Evolutionary conservation across 2,888 invertebrate species (phyloP).

Genomic region (Sinodicranocentrus sp.): DNA sequence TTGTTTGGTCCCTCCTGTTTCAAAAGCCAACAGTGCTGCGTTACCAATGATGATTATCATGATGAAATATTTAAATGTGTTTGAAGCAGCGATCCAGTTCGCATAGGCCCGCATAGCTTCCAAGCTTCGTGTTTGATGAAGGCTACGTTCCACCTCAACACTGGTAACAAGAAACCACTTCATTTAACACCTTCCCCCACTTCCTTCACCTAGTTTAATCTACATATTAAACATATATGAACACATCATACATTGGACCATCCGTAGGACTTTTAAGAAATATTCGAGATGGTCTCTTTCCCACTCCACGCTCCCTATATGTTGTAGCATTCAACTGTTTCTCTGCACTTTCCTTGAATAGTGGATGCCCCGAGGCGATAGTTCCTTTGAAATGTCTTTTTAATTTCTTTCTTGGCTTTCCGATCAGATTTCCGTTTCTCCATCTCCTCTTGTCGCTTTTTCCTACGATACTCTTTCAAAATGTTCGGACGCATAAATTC

Average conservation of each 20-base stretch:
- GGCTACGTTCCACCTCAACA: conserved; percentile 47
- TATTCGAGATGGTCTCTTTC: conserved; percentile 45
- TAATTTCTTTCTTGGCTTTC: conserved; percentile 9
- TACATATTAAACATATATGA: no score
- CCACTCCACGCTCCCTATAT: conserved; percentile 63
- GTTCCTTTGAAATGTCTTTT: conserved; percentile 26
- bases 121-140: conserved; percentile 47
- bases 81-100: conserved; percentile 64
- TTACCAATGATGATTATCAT: conserved; percentile 72
- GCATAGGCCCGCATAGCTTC: conserved; percentile 69
- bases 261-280: conserved; percentile 53
- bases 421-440: conserved; percentile 33
- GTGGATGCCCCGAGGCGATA: conserved; percentile 45
- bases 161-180: conserved; percentile 20
- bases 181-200: no score
- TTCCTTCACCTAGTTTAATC: no score
- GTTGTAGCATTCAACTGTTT: conserved; percentile 40
- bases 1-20: conserved; percentile 58
- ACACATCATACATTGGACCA: conserved; percentile 64
- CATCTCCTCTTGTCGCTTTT: conserved; percentile 28
- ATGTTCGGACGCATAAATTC: conserved; percentile 42
- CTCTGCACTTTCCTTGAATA: conserved; percentile 44
- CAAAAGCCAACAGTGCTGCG: conserved; percentile 71
- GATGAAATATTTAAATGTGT: conserved; percentile 69
- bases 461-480: conserved; percentile 21